A percentile compares a stretch with the other conserved stretches of the same genome.
These are phyloP conservation scores for Tipula lateralis DNA, from an alignment of 2,888 invertebrate genomes.

Conservation along the genomic window DNA sequence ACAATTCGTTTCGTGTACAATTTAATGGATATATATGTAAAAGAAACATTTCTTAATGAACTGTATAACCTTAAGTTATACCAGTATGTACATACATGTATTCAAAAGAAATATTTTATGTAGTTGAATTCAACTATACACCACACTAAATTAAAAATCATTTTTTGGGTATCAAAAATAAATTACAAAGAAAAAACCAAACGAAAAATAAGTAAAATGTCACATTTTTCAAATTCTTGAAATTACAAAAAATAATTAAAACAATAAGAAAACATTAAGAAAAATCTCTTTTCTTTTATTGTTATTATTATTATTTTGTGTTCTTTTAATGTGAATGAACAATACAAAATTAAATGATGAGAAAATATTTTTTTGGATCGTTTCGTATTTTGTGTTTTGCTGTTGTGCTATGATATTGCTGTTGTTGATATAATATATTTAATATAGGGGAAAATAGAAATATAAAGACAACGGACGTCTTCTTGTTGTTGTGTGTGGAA, in stretches of 20 bases:
- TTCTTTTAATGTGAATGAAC: conserved; percentile 7
- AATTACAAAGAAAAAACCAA: not conserved
- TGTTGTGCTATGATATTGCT: not conserved
- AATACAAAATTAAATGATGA: not conserved
- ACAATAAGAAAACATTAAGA: conserved; percentile 19
- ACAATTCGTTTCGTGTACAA: not conserved
- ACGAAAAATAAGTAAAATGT: not conserved
- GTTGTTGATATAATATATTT: not conserved
- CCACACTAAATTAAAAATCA: not conserved
- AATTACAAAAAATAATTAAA: conserved; percentile 11
- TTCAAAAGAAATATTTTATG: conserved; percentile 3
- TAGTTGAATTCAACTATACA: not conserved
- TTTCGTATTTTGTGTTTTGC: not conserved
- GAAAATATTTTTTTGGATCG: conserved; percentile 11
- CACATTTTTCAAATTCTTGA: not conserved
- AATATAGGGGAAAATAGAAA: not conserved
- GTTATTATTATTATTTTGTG: conserved; percentile 5
- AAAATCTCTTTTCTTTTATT: not conserved
- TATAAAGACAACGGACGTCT: conserved; percentile 2
- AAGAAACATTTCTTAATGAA: not conserved
- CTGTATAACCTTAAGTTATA: not conserved
- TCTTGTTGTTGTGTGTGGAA: not conserved
- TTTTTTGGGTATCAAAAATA: conserved; percentile 11
- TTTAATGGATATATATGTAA: not conserved
- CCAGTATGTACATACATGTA: not conserved